Evolutionary conservation across 2,888 invertebrate species (phyloP), one percentile per base, ranked within the genome.

Genomic region (Erynnis tages): DNA sequence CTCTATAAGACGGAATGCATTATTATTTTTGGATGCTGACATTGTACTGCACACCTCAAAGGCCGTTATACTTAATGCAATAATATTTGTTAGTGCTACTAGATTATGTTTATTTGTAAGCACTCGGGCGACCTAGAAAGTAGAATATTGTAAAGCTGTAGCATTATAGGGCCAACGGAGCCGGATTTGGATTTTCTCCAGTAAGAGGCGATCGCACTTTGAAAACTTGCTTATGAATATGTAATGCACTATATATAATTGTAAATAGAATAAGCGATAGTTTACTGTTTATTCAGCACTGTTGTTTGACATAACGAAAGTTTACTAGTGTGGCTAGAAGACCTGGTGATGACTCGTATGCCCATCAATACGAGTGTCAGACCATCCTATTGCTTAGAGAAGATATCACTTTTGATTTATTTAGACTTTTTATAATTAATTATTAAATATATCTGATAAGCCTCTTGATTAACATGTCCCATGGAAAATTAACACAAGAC

Each of bases 101-200:
- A 4, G 8, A 4, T 2, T 8, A 8, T 11, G 11, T 25, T 40
- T 46, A 34, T 46, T 17, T 48, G 30, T 34, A 49, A 34, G 17
- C 38, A 25, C 58, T 38, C 60, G 11, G 47, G 11, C 48, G 30
- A 43, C 53, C 52, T 52, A 54, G 54, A 56, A 54, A 58, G 54
- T 56, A 35, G 40, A 37, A 48, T 54, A 49, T 49, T 49, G 40
- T 41, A 49, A 32, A 48, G 40, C 41, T 38, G 21, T 23, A 21
- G 49, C 17, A 41, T 41, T 49, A 49, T 49, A 49, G 41, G 41
- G 40, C 23, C 47, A 47, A 50, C 38, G 34, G 19, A 55, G 43
- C 60, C 54, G 60, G 58, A 53, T 54, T 45, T 46, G 37, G 41
- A 56, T 53, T 56, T 56, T 56, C 58, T 53, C 56, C 30, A 13